Base-by-base conservation (phyloP, 2,797 vertebrate genomes). In the Trachurus trachurus region DNA sequence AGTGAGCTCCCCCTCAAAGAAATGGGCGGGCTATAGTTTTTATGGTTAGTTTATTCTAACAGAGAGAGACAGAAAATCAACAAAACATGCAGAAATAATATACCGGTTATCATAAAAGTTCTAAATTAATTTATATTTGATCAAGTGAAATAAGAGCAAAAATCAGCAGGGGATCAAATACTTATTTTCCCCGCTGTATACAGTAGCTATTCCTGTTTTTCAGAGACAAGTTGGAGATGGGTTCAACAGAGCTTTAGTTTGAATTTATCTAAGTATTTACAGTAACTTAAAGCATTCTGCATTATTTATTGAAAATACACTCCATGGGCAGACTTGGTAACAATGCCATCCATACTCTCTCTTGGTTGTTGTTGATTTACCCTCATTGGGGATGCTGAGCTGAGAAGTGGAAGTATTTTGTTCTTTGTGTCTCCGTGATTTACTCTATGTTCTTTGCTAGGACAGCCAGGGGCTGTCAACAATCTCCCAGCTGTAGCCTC, bases 401-500 rank as follows among this genome's bases (percentile, higher is more conserved):
- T 77, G 73, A 79, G 74, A 75, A 84, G 79, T 78, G 68, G 72
- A 83, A 88, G 78, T 58, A 79, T 88, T 90, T 85, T 80, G 75
- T 88, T 82, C 66, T 83, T 87, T 87, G 64, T 78, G 77, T 88
- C 80, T 89, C 52, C 79, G 78, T 88, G 84, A 87, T 88, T 90
- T 88, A 82, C 77, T 88, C 61, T 76, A 62, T 80, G 78, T 88
- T 87, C 83, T 83, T 70, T 81, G 77, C 79, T 81, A 73, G 66
- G 82, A 93, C 89, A 81, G 89, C 93, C 87, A 87, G 89, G 63
- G 93, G 90, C 92, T 81, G 77, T 92, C 87, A 88, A 87, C 86
- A 86, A 80, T 87, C 88, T 88, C 83, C 80, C 90, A 93, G 94
- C 92, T 92, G 88, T 88, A 92, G 90, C 89, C 89, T 87, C 86